Evolutionary conservation across 2,113 vertebrate species (phyloP).

Genomic region (Brachyhypopomus gauderio): DNA sequence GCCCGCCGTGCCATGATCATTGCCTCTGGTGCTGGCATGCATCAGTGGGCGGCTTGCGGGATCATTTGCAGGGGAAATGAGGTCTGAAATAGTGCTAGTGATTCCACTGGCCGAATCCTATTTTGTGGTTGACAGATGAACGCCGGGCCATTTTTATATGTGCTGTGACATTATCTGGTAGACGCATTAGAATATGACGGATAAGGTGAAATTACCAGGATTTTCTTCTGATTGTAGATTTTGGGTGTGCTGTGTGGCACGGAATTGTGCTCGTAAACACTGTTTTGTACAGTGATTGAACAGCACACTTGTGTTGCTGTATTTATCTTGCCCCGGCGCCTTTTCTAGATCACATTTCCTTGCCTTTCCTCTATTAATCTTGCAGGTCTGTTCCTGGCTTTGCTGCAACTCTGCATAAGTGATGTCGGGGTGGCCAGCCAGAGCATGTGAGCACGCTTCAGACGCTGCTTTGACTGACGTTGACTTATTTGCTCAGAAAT

Average conservation of each 20-base stretch:
- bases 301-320: background rate
- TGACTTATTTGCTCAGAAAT: conserved; percentile 94
- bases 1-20: conserved; percentile 34
- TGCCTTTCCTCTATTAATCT: conserved; percentile 20
- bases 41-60: conserved; percentile 40
- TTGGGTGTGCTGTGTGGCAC: background rate
- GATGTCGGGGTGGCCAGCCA: background rate
- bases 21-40: conserved; percentile 52
- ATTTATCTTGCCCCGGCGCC: background rate
- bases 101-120: conserved; percentile 58
- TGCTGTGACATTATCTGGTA: conserved; percentile 44
- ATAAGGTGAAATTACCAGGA: conserved; percentile 54
- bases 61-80: conserved; percentile 59
- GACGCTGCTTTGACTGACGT: conserved; percentile 77
- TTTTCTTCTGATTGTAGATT: conserved; percentile 6
- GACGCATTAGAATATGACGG: conserved; percentile 58
- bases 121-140: conserved; percentile 56
- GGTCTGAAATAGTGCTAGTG: conserved; percentile 62
- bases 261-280: background rate
- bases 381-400: conserved; percentile 1
- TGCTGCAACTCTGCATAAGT: conserved; percentile 5
- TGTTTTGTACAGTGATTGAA: background rate
- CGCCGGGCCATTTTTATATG: conserved; percentile 40
- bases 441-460: conserved; percentile 1
- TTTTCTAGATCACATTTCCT: conserved; percentile 16